A percentile compares a stretch with the other conserved stretches of the same genome.
phyloP scores from a whole-genome alignment of 2,797 vertebrate genomes.

The Semaprochilodus insignis region DNA sequence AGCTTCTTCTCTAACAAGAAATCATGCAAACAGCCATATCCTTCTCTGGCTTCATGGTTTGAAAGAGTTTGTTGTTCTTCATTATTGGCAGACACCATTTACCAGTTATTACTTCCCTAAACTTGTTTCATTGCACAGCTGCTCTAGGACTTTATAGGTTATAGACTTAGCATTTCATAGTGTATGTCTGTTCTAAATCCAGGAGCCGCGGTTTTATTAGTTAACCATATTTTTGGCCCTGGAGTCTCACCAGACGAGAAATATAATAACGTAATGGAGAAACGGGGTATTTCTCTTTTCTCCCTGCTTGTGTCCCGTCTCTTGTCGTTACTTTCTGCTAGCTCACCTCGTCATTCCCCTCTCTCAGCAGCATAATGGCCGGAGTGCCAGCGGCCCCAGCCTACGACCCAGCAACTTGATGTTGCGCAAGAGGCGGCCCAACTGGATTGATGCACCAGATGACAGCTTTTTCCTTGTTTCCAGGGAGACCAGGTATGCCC shows the following conservation, averaged over 20 bases:
- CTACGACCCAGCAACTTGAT: conserved; percentile 74
- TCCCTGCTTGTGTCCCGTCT: not conserved
- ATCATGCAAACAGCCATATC: not conserved
- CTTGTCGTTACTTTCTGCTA: not conserved
- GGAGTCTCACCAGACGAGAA: not conserved
- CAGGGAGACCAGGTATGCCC: conserved; percentile 95
- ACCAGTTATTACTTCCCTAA: not conserved
- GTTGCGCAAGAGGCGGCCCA: conserved; percentile 89
- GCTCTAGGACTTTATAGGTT: too few relatives aligned
- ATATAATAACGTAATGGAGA: not conserved
- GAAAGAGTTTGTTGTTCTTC: not conserved
- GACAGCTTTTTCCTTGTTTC: conserved; percentile 99
- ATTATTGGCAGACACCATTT: not conserved
- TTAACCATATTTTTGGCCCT: not conserved
- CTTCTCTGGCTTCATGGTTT: not conserved
- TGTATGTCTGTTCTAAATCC: not conserved
- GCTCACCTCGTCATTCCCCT: not conserved
- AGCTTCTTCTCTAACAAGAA: not conserved
- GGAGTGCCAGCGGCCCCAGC: conserved; percentile 71
- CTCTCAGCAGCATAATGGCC: conserved; percentile 78
- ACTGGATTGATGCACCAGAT: conserved; percentile 97
- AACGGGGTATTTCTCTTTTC: not conserved
- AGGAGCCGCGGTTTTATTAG: not conserved
- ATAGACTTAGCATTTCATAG: too few relatives aligned
- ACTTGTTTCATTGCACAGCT: too few relatives aligned